Base-by-base conservation (phyloP, 2,888 invertebrate species). In the Microdon myrmicae region DNA sequence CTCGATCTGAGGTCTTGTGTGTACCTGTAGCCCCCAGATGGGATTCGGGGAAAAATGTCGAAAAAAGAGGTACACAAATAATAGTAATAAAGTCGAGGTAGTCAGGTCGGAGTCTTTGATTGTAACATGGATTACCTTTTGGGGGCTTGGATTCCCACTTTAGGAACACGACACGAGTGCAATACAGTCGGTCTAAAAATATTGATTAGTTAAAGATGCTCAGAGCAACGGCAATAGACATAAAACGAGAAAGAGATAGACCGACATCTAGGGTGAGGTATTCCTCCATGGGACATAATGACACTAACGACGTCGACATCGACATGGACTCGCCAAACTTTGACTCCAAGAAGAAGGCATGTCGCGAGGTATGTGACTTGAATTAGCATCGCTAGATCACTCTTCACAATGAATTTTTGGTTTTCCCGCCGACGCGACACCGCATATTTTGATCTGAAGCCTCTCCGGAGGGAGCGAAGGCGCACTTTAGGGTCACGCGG, bases 91-190 rank as follows among this genome's bases (percentile, higher is more conserved):
- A 58, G 64, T 64, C 51, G 51, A 53, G 56, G 64, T 45, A 64
- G 64, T 64, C 58, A 64, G 58, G 64, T 64, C 64, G 64, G 64
- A 58, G 58, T 58, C 51, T 64, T 64, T 64, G 64, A 64, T 64
- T 64, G 64, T 58, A 64, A 64, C 64, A 53, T 64, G 64, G 64
- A 64, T 64, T 58, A 64, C 64, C 64, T 64, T 64, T 64, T 64
- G 45, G 43, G 41, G 58, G 56, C 45, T 58, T 58, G 51, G 19
- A 38, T 64, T 47, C 58, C 64, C 58, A 38, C 61, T 49, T 61
- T 61, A 39, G 61, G 44, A 22, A 28, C 28, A 31, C 26, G n/a
- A n/a, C n/a, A n/a, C n/a, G n/a, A 39, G 19, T 29, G 35, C 12
- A 60, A 12, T 20, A 7, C 4, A 39, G 44, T 34, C 37, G 32